phyloP scores from a whole-genome alignment of 2,888 invertebrate genomes.

The Dicranocentrus wangi region DNA sequence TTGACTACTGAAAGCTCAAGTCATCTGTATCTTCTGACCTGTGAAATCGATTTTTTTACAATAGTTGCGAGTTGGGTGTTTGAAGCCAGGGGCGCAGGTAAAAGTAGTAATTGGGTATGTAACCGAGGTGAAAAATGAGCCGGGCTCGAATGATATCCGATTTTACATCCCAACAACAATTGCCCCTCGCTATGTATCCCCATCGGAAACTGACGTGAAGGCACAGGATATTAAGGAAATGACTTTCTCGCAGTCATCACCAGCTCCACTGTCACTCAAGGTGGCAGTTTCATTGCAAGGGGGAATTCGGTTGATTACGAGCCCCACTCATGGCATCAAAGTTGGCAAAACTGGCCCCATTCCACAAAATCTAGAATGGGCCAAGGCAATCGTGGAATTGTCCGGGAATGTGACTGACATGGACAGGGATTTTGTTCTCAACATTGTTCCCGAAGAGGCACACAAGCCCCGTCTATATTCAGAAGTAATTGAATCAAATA shows the following conservation, averaged over 20 bases:
- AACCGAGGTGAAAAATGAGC: conserved; percentile 72
- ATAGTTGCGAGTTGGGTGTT: conserved; percentile 66
- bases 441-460: conserved; percentile 75
- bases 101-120: conserved; percentile 71
- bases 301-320: conserved; percentile 66
- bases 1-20: neutral
- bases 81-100: conserved; percentile 71
- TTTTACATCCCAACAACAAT: conserved; percentile 73
- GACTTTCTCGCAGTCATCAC: conserved; percentile 63
- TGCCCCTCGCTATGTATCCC: conserved; percentile 72
- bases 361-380: conserved; percentile 64
- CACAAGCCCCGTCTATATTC: conserved; percentile 76
- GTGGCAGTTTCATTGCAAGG: conserved; percentile 68
- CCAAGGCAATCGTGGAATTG: conserved; percentile 60
- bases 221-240: conserved; percentile 66
- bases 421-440: conserved; percentile 75
- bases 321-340: conserved; percentile 68
- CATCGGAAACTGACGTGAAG: conserved; percentile 56
- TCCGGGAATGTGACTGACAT: conserved; percentile 64
- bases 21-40: too few relatives aligned
- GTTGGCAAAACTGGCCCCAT: conserved; percentile 45
- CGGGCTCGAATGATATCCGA: conserved; percentile 64
- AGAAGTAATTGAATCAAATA: conserved; percentile 72
- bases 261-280: conserved; percentile 69
- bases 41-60: neutral